Evolutionary conservation across 2,797 vertebrate genomes (phyloP).

Genomic region (Eupleurogrammus muticus): DNA sequence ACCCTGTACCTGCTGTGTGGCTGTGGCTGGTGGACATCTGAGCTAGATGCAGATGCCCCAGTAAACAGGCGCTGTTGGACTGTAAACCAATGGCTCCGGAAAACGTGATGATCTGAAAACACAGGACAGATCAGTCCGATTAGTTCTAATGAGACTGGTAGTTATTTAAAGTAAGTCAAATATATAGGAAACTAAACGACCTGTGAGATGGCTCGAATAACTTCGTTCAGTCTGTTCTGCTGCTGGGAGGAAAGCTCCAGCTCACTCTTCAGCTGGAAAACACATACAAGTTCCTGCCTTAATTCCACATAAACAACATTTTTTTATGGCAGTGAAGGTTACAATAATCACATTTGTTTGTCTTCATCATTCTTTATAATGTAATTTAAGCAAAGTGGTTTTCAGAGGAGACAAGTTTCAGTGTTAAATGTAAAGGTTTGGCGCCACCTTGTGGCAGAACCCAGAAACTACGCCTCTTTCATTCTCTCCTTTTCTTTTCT

Average conservation of each 20-base stretch:
- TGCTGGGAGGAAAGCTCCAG: constrained; percentile 89
- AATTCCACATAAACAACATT: no score
- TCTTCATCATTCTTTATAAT: no score
- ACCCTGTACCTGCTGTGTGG: constrained; percentile 91
- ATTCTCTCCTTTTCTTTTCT: no score
- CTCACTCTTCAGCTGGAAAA: constrained; percentile 87
- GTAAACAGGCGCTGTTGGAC: constrained; percentile 91
- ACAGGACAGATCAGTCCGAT: background rate
- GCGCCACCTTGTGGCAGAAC: background rate
- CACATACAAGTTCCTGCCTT: no score
- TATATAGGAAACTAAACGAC: constrained; percentile 65
- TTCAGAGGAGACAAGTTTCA: no score
- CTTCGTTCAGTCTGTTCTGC: constrained; percentile 91
- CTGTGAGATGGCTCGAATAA: constrained; percentile 92
- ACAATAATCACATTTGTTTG: no score
- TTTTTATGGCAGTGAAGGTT: no score
- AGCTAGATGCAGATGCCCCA: constrained; percentile 92
- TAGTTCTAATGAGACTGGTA: background rate
- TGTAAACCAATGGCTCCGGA: constrained; percentile 94
- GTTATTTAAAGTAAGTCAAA: no score
- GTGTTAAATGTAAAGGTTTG: background rate
- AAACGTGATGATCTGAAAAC: constrained; percentile 87
- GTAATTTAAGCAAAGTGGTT: no score
- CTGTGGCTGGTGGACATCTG: constrained; percentile 88
- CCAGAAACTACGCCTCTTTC: background rate